Percentiles rank a stretch among this genome's conserved stretches.
Conservation (phyloP, 1,140 invertebrate species). For the Hydropsyche tenuis region DNA sequence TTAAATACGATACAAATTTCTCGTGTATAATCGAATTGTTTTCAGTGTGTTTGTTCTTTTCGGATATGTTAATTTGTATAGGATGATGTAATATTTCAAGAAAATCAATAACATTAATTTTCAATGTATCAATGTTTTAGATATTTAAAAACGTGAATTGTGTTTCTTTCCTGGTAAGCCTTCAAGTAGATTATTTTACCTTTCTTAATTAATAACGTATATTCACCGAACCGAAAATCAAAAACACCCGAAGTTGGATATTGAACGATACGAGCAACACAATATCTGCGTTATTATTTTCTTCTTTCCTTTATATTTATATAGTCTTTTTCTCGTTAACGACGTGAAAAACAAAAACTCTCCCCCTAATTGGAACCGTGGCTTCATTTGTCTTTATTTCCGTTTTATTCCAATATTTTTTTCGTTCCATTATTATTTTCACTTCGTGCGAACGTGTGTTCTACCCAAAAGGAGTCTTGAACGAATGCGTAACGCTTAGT, state of each 20-base stretch:
- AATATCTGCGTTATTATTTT: slow-evolving; percentile 1
- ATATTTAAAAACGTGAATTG: too few relatives aligned
- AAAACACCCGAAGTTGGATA: not conserved
- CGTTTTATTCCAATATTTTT: not conserved
- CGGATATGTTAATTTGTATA: too few relatives aligned
- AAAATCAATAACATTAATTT: too few relatives aligned
- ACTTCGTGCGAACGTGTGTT: not conserved
- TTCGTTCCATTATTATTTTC: not conserved
- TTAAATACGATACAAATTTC: too few relatives aligned
- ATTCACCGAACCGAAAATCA: not conserved
- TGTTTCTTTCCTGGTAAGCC: too few relatives aligned
- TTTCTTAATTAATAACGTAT: not conserved
- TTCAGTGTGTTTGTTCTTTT: too few relatives aligned
- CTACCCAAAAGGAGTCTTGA: not conserved
- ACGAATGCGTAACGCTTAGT: not conserved
- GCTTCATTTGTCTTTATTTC: slow-evolving; percentile 22
- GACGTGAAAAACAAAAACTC: slow-evolving; percentile 9
- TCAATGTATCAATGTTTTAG: too few relatives aligned
- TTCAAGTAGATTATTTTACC: not conserved
- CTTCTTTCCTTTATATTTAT: slow-evolving; percentile 9
- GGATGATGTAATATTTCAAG: too few relatives aligned
- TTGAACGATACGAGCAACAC: not conserved
- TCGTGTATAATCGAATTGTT: too few relatives aligned
- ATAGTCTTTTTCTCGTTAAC: slow-evolving; percentile 3
- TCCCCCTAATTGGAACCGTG: slow-evolving; percentile 9